Base-by-base conservation (phyloP, 2,888 invertebrate species). In the Serrognathus titanus region DNA sequence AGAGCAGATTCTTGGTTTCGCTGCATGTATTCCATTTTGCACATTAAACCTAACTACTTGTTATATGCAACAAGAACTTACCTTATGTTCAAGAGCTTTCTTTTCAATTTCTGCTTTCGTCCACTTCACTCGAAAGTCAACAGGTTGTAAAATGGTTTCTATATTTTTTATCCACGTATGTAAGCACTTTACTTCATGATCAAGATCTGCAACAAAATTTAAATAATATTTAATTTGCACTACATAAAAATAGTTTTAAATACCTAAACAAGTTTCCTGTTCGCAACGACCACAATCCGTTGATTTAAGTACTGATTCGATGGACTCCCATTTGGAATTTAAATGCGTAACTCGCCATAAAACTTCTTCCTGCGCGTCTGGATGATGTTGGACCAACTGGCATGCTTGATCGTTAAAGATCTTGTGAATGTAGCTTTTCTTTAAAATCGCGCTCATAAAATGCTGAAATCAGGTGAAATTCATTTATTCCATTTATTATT, bases 121-220 rank as follows among this genome's bases (percentile, higher is more conserved):
- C 79, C 88, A 89, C 71, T 83, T 84, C 59, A 83, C 81, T 41
- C 87, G 84, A 57, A 90, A 86, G 61, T 87, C 83, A 66, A 92
- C 81, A 48, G 91, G 88, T 63, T 86, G 86, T 63, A 95, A 80
- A 48, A 88, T 85, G 7, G 84, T 83, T 77, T 94, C 94, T 85
- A 94, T 92, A 67, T 89, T 88, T 69, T 90, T 88, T 65, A 95
- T 81, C 94, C 94, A 95, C 69, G 88, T 88, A 38, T 90, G 84
- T 58, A 95, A 79, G 71, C 89, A 87, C 57, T 85, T 85, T 48
- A 92, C 81, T 77, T 92, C 90, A 68, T 87, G 86, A 46, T 87
- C 86, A 48, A 90, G 83, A 77, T 90, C 90, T 91, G 73, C 5
- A 71, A 74, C 55, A 31, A 6, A n/a, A 31, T 31, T 31, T 59